phyloP scores from a whole-genome alignment of 2,113 vertebrate genomes.

The Chunga burmeisteri region DNA sequence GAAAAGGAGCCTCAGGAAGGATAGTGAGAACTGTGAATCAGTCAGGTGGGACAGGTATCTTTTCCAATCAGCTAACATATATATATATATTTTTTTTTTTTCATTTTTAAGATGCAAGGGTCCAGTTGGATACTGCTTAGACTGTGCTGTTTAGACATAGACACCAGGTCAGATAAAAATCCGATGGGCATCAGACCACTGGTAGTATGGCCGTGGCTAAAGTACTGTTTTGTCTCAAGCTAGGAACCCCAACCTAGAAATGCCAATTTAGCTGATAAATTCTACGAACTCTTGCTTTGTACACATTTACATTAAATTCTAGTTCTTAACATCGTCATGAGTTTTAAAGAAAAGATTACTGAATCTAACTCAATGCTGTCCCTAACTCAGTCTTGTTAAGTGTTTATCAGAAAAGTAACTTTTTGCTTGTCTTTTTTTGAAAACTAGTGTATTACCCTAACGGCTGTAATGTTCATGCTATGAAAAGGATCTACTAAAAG shows the following conservation, averaged over 20 bases:
- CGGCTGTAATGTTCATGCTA: background rate
- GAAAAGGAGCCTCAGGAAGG: background rate
- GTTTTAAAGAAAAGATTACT: background rate
- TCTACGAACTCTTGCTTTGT: background rate
- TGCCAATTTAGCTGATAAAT: background rate
- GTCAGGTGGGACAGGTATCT: background rate
- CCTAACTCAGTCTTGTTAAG: background rate
- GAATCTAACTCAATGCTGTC: background rate
- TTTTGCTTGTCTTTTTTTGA: background rate
- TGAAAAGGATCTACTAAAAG: background rate
- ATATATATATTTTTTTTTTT: too few species aligned
- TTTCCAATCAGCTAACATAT: background rate
- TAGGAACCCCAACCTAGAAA: background rate
- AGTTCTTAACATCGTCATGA: background rate
- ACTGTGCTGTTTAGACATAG: background rate
- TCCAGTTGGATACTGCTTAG: background rate
- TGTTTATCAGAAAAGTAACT: background rate
- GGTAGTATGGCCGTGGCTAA: background rate
- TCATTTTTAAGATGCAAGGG: background rate
- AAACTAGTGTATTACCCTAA: background rate
- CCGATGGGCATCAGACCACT: background rate
- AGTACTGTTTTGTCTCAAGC: background rate
- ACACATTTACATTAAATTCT: background rate
- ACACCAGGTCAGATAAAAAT: background rate
- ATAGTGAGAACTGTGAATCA: background rate